phyloP scores from a whole-genome alignment of 2,113 vertebrate genomes.

The Dicerorhinus sumatrensis region DNA sequence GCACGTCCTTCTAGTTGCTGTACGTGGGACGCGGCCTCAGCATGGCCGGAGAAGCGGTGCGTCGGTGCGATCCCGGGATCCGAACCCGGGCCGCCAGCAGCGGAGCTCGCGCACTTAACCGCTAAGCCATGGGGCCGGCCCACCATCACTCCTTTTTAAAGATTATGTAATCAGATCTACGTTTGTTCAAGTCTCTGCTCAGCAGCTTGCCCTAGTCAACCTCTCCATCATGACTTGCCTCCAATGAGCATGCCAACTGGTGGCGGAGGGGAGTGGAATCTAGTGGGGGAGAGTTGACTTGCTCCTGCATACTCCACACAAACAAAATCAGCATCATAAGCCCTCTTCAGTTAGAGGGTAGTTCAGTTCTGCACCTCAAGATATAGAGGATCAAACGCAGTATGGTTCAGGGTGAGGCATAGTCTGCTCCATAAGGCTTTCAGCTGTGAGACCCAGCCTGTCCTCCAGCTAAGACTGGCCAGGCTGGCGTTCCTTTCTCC shows the following conservation, averaged over 20 bases:
- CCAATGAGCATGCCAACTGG: background rate
- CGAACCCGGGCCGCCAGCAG: too few species aligned
- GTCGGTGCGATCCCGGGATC: too few species aligned
- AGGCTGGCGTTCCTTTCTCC: background rate
- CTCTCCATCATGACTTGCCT: background rate
- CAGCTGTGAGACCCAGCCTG: background rate
- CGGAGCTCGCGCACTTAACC: too few species aligned
- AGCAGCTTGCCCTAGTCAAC: background rate
- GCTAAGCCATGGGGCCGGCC: too few species aligned
- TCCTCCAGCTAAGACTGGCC: background rate
- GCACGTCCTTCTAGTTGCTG: too few species aligned
- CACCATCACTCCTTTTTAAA: background rate
- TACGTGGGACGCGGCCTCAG: too few species aligned
- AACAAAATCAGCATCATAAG: background rate
- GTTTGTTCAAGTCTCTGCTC: background rate
- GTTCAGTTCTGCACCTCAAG: background rate
- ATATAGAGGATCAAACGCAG: background rate
- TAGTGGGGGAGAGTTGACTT: background rate
- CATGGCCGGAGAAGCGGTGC: too few species aligned
- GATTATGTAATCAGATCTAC: background rate
- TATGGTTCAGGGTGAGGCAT: fast-evolving
- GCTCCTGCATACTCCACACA: background rate
- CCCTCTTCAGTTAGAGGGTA: background rate
- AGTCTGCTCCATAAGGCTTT: background rate
- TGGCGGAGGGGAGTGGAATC: fast-evolving